Base-by-base conservation (phyloP, 2,113 vertebrate genomes). In the Actenoides hombroni region DNA sequence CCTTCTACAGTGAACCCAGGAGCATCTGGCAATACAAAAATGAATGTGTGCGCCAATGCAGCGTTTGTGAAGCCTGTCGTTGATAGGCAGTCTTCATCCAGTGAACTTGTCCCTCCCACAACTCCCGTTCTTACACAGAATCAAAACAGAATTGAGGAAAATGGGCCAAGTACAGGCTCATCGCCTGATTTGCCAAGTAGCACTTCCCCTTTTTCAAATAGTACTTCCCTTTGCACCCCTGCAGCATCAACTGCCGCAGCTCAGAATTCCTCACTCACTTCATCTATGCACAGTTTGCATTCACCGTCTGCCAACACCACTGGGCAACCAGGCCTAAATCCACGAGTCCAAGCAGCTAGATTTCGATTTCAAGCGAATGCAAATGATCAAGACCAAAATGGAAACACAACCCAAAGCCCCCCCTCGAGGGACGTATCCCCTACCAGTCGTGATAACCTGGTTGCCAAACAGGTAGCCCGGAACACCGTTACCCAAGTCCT, bases 401-500 rank as follows among this genome's bases (percentile, higher is more conserved):
- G 99, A 98, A 99, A 98, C 29, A 98, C 98, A 24, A 98, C 98
- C 83, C 99, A 99, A 96, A 99, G 98, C 86, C 98, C 99, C 86
- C 99, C 99, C 8, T 98, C 99, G 20, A 98, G 99, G 64, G 99
- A 99, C 18, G 98, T 99, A 28, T 99, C 99, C 37, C 99, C 99
- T 53, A 99, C 99, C 49, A 99, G 98, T 95, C 99, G 99, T 87
- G 99, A 99, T 97, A 99, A 98, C 98, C 97, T 99, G 60, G 99
- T 97, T 57, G 99, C 99, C 95, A 99, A 99, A 77, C 99, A 99
- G 94, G 98, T 99, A 54, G 99, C 99, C 60, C 99, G 99, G 42
- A 99, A 99, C 97, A 99, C 99, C 1, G 99, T 99, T 93, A 99
- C 99, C 28, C 99, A 99, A 95, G 99, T 98, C 68, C 98, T 99